Evolutionary conservation across 2,888 invertebrate genomes (phyloP), one percentile per base, ranked within the genome.

Genomic region (Falcaria lacertinaria): DNA sequence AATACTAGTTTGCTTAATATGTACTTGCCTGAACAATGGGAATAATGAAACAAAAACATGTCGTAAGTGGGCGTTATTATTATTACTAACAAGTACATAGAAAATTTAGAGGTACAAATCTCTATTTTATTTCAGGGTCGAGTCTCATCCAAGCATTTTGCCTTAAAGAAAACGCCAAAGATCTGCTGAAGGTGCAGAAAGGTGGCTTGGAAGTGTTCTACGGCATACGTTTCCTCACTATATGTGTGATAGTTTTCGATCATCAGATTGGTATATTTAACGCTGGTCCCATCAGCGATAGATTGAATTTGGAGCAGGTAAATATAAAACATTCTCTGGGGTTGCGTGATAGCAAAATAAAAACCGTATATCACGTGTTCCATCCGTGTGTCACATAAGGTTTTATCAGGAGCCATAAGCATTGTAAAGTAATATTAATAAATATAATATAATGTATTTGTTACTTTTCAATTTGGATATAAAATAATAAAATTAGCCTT

Each of bases 191-290:
- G 33, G 61, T 74, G 50, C 79, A 73, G 17, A 77, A 74, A 8
- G 73, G 71, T 16, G 84, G 82, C 0, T 39, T 91, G n/a, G 84
- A 84, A 42, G 80, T 91, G 2, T 64, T 92, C n/a, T 91, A 92
- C 60, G 92, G 92, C 0, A 83, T 92, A 19, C 80, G 91, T 38
- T 90, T 89, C 35, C 55, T 92, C 17, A 85, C 91, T 0, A 92
- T 92, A 46, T 83, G 90, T 45, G 76, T 91, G 17, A 87, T 92
- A 19, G 91, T 91, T 5, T 59, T 90, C 55, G 90, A 89, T 34
- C 92, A 92, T 65, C 82, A 91, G 41, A 80, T 90, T 32, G 91
- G 91, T 1, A 88, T 91, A 2, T 75, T 74, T 34, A 86, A 90
- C 35, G 74, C 90, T 0, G 91, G 91, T 0, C 90, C 92, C 0